These are phyloP conservation scores for Tiliacea aurago DNA, from an alignment of 2,888 invertebrate genomes.

Conservation along the genomic window DNA sequence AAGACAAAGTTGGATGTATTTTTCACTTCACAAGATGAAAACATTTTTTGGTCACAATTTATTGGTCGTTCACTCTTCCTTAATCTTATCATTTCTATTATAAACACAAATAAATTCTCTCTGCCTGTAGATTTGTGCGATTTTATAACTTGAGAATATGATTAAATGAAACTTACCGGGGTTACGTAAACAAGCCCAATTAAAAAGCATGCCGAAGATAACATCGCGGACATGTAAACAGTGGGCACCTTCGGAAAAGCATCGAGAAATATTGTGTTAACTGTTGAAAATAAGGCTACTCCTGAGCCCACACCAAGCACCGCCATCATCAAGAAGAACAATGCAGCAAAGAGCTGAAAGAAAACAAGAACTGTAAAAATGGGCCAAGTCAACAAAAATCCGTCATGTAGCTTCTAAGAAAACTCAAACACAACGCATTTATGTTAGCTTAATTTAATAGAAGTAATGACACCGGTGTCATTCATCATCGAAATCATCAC, in stretches of 20 bases:
- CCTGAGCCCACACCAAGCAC: conserved; percentile 95
- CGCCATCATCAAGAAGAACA: conserved; percentile 96
- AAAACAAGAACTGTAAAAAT: not conserved
- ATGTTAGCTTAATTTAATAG: not conserved
- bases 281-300: conserved; percentile 92
- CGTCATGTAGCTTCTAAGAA: not conserved
- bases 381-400: not conserved
- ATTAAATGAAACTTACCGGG: conserved; percentile 90
- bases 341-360: conserved; percentile 93
- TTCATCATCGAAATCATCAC: no score
- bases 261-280: conserved; percentile 93
- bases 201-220: conserved; percentile 91
- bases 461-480: no score
- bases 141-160: not conserved
- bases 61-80: not conserved
- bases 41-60: not conserved
- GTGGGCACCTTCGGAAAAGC: conserved; percentile 91
- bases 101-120: not conserved
- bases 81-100: not conserved
- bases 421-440: not conserved
- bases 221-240: conserved; percentile 90
- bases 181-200: conserved; percentile 94
- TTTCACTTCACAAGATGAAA: not conserved
- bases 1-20: not conserved
- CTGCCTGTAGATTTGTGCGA: not conserved